Evolutionary conservation across 2,113 vertebrate species (phyloP), one percentile per base, ranked within the genome.

Genomic region (Aspiorhynchus laticeps): DNA sequence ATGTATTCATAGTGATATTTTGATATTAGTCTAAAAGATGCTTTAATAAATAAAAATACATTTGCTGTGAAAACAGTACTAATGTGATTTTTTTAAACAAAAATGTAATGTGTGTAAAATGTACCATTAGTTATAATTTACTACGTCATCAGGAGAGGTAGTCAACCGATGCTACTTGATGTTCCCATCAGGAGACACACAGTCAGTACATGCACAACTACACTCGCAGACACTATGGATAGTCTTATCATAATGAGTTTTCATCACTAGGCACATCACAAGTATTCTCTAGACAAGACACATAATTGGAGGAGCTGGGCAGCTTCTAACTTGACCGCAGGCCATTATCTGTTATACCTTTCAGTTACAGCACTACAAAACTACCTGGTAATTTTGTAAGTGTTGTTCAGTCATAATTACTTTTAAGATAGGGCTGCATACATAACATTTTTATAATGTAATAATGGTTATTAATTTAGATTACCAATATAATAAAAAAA

Each of bases 271-370:
- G 38, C 61, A 48, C 17, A 69, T 4, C 79, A 67, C 61, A 67
- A 80, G 15, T 63, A 81, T 81, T 65, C 79, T 81, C 36, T 65
- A 81, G 41, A 69, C n/a, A 83, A 46, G 17, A 63, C 61, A 67
- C 38, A 48, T 51, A 82, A 69, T 21, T 82, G 80, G 5, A 31
- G n/a, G 41, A 83, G 80, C 80, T 67, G 14, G 36, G 61, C 2
- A 28, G n/a, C 61, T 82, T 82, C 80, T 12, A 69, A 43, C 80
- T 67, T 67, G 19, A 67, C n/a, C 6, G 5, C 26, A 82, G 26
- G 53, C 53, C 43, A 63, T 63, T 36, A 80, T 80, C 36, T n/a
- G 56, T 41, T 63, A 41, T 43, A 41, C 21, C 36, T 75, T 31
- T 71, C 21, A 46, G 43, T 17, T 77, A 77, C 14, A 48, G n/a